Base-by-base conservation (phyloP, 2,888 invertebrate genomes). In the Hydriomena furcata region DNA sequence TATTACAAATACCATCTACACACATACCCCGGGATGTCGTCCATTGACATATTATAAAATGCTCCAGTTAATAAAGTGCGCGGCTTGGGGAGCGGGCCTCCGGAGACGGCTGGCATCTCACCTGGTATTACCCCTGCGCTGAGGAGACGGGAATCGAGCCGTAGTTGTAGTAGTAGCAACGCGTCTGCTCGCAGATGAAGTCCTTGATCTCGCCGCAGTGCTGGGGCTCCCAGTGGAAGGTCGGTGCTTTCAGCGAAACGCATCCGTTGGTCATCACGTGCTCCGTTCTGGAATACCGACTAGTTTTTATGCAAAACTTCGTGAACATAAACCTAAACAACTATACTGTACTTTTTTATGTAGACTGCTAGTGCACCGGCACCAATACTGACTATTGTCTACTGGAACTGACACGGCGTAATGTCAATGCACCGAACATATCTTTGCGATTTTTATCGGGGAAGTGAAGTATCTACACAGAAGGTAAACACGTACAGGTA, bases 101-200 rank as follows among this genome's bases (percentile, higher is more conserved):
- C 82, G 87, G 89, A 86, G 85, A 84, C 88, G 81, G 89, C 85
- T 90, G 90, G 90, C 90, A 91, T 91, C 94, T 94, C 94, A 94
- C 94, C 94, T 94, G 91, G 82, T 87, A 95, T 96, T 96, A 96
- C 96, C 96, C 96, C 95, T 96, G 96, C 93, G 95, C 94, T 73
- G 95, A 95, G 82, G 95, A 95, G 78, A 96, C 96, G 83, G 95
- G 95, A 92, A 96, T 96, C 84, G 95, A 95, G 82, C 96, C 96
- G 87, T 96, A 96, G 91, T 96, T 96, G 92, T 96, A 96, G 91
- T 96, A 96, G 88, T 96, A 96, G 91, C 96, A 96, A 76, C 96
- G 93, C 58, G 96, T 96, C 91, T 96, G 96, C 91, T 96, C 96
- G 91, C 96, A 96, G 78, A 96, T 96, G 85, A 96, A 96, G 88